These are phyloP conservation scores for Lasioglossum marginatum DNA, from an alignment of 2,888 invertebrate genomes.

Conservation along the genomic window DNA sequence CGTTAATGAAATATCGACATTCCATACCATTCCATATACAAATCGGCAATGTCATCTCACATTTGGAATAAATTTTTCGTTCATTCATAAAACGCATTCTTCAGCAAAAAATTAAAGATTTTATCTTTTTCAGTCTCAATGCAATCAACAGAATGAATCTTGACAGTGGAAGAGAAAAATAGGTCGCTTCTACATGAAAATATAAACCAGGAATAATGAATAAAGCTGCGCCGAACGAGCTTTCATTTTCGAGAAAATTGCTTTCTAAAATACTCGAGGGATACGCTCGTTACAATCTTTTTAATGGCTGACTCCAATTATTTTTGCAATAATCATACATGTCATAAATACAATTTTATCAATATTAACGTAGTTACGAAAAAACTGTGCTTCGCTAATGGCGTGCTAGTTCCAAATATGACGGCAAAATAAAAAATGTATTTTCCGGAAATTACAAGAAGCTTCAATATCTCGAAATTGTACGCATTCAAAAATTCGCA, in stretches of 20 bases:
- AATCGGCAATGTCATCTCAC: neutral
- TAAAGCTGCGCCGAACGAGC: neutral
- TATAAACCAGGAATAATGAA: conserved; percentile 17
- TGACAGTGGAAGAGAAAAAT: neutral
- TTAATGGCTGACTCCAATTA: neutral
- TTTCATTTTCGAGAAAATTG: neutral
- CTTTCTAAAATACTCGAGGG: neutral
- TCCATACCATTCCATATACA: too few species aligned
- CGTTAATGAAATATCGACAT: neutral
- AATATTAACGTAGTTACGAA: neutral
- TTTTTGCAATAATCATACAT: neutral
- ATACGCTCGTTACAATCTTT: conserved; percentile 2
- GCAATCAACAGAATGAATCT: neutral
- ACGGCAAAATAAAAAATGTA: neutral
- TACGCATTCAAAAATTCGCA: neutral
- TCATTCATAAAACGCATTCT: neutral
- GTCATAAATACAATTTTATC: neutral
- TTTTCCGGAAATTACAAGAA: neutral
- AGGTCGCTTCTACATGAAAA: neutral
- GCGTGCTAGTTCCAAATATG: neutral
- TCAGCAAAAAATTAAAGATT: neutral
- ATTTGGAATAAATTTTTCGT: neutral
- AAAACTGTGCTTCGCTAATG: neutral
- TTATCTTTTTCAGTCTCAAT: neutral
- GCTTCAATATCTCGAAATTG: neutral